Percentiles rank a stretch among this genome's conserved stretches.
Conservation (phyloP, 1,140 invertebrate species). For the Drosophila kikkawai region DNA sequence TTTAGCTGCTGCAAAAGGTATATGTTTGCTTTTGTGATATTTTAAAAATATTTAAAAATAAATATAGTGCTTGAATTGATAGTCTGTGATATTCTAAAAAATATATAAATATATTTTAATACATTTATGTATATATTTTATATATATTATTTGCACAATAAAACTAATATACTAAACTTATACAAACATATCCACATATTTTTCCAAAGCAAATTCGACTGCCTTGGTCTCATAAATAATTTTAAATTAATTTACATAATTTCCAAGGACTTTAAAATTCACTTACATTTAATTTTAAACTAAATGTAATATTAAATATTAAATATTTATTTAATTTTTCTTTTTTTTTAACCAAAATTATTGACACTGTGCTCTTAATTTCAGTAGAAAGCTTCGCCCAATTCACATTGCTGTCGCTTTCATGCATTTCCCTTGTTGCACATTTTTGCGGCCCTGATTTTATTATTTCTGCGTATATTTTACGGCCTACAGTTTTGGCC, state of each 20-base stretch:
- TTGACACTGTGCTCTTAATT: background rate
- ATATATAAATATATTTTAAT: no score
- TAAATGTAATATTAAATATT: background rate
- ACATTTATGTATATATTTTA: background rate
- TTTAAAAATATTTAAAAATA: no score
- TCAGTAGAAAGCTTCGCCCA: background rate
- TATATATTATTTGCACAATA: background rate
- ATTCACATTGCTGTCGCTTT: conserved; percentile 12
- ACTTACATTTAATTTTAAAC: background rate
- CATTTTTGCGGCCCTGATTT: conserved; percentile 67
- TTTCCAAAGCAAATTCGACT: background rate
- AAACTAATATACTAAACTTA: background rate
- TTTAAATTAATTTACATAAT: background rate
- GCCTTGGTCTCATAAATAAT: background rate
- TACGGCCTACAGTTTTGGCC: conserved; percentile 57
- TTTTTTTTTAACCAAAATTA: background rate
- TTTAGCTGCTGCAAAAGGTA: background rate
- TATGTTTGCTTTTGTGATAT: no score
- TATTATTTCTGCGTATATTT: conserved; percentile 69
- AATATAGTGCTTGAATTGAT: no score
- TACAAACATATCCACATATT: background rate
- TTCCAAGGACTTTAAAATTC: background rate
- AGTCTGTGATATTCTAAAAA: background rate
- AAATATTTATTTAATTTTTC: background rate
- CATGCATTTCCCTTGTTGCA: conserved; percentile 37